Percentiles rank a stretch among this genome's conserved stretches.
These are phyloP conservation scores for Chrysomela aeneicollis DNA, from an alignment of 2,888 invertebrate species.

Conservation along the genomic window DNA sequence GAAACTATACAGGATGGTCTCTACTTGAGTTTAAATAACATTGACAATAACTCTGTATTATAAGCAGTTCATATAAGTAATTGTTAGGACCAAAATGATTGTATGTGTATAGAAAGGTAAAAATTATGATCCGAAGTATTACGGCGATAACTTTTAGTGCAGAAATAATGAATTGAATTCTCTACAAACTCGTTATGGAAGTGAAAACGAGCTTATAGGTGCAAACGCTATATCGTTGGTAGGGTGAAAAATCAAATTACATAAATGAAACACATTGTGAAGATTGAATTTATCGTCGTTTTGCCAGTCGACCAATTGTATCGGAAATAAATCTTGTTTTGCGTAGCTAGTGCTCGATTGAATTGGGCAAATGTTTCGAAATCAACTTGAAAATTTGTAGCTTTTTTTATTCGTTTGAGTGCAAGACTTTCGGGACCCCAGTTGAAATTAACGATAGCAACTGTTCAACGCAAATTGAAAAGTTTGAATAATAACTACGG, in stretches of 20 bases:
- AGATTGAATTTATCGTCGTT: slow-evolving; percentile 59
- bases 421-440: slow-evolving; percentile 52
- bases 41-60: no score
- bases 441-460: slow-evolving; percentile 53
- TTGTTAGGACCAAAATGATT: no score
- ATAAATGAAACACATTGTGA: slow-evolving; percentile 62
- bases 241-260: slow-evolving; percentile 61
- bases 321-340: slow-evolving; percentile 46
- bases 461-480: slow-evolving; percentile 56
- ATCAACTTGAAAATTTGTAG: slow-evolving; percentile 58
- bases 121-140: neutral
- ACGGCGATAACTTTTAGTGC: slow-evolving; percentile 13
- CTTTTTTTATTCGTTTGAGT: slow-evolving; percentile 52
- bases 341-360: slow-evolving; percentile 44
- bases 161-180: slow-evolving; percentile 8
- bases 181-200: neutral
- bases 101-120: no score
- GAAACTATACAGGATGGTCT: no score
- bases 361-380: slow-evolving; percentile 52
- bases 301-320: slow-evolving; percentile 51
- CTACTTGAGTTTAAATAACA: no score
- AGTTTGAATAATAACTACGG: slow-evolving; percentile 52
- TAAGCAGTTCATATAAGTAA: no score
- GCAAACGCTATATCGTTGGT: slow-evolving; percentile 47
- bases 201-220: slow-evolving; percentile 41